Conservation (phyloP, 2,888 invertebrate genomes). For the Pteria penguin region DNA sequence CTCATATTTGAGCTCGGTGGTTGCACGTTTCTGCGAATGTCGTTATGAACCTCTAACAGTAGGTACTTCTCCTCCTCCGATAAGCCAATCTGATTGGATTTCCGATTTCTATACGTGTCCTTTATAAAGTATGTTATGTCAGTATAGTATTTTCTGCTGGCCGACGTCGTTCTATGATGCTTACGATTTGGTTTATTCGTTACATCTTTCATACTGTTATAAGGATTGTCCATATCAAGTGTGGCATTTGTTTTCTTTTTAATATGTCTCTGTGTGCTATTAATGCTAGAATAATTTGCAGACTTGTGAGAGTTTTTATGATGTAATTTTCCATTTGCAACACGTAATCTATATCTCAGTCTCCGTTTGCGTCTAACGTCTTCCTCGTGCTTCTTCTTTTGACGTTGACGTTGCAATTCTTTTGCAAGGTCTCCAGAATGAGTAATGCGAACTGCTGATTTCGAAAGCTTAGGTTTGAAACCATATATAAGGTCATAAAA, state of each 20-base stretch:
- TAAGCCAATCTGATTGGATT: neutral
- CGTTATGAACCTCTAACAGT: neutral
- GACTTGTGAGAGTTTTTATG: no score
- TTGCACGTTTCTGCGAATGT: neutral
- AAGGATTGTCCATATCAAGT: no score
- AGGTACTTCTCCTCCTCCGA: neutral
- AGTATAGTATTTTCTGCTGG: neutral
- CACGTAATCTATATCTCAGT: neutral
- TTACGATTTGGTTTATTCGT: neutral
- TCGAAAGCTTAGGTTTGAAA: neutral
- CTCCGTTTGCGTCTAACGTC: neutral
- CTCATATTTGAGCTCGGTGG: neutral
- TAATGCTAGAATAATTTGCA: neutral
- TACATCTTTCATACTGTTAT: neutral
- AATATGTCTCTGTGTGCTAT: neutral
- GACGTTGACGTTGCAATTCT: neutral
- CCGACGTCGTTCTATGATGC: neutral
- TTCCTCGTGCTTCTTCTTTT: neutral
- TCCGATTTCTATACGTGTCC: neutral
- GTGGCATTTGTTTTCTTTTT: no score
- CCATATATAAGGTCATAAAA: neutral
- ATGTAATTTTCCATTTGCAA: neutral
- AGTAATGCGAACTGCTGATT: neutral
- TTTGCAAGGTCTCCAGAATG: neutral
- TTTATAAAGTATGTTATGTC: neutral